A percentile compares a stretch with the other conserved stretches of the same genome.
Evolutionary conservation across 2,113 vertebrate genomes (phyloP).

Genomic region (Pan paniscus): DNA sequence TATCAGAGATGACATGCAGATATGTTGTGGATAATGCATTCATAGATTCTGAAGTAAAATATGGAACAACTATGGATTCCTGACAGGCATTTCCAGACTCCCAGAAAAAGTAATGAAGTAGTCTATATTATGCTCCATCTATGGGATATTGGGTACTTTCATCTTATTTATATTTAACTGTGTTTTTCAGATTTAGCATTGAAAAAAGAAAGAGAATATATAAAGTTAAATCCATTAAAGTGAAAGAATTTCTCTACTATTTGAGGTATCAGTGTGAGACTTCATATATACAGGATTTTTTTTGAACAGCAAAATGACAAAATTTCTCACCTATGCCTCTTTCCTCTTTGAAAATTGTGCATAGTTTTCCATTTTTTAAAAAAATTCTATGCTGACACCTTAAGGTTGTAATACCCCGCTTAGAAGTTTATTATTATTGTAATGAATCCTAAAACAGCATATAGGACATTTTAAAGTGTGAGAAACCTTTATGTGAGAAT

Average conservation of each 20-base stretch:
- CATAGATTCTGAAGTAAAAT: neutral
- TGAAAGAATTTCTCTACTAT: neutral
- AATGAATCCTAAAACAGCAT: conserved; percentile 53
- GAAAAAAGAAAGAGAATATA: neutral
- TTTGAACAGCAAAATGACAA: neutral
- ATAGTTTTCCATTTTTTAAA: neutral
- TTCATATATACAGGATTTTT: neutral
- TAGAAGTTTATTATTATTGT: conserved; percentile 37
- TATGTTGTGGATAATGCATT: neutral
- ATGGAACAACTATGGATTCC: neutral
- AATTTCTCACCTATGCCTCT: neutral
- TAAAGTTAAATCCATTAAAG: neutral
- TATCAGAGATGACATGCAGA: neutral
- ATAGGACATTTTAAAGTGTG: conserved; percentile 15
- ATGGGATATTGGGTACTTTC: neutral
- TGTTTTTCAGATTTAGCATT: neutral
- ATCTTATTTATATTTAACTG: neutral
- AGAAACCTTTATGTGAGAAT: conserved; percentile 58
- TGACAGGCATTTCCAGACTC: neutral
- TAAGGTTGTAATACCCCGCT: neutral
- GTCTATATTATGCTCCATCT: neutral
- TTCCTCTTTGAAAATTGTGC: neutral
- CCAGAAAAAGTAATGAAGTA: neutral
- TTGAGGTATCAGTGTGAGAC: neutral
- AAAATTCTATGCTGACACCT: neutral